These are phyloP conservation scores for Chaitophorus viminalis DNA, from an alignment of 2,888 invertebrate genomes.

Conservation along the genomic window DNA sequence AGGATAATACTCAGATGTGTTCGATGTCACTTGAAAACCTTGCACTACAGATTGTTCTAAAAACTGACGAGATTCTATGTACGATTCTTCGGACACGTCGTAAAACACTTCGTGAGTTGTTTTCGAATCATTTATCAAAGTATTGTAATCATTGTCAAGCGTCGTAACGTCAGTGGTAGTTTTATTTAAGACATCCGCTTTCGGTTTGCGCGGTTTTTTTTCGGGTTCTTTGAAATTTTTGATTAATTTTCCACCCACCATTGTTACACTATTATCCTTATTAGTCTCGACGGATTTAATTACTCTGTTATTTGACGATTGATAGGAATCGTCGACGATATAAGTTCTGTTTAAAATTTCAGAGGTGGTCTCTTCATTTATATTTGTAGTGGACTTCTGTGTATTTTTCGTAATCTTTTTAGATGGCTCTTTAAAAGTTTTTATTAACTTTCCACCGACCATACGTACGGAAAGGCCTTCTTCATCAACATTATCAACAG, in stretches of 20 bases:
- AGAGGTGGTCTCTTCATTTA: neutral
- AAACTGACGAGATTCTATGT: conserved; percentile 38
- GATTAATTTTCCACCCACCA: conserved; percentile 64
- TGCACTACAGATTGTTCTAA: conserved; percentile 44
- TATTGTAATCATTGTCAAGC: neutral
- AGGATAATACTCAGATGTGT: conserved; percentile 42
- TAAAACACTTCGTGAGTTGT: neutral
- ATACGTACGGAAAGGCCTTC: conserved; percentile 52
- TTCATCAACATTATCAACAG: conserved; percentile 1
- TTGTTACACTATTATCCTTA: conserved; percentile 25
- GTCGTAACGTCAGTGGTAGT: neutral
- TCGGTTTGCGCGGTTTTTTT: neutral
- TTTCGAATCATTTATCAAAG: neutral
- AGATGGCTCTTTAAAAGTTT: conserved; percentile 40
- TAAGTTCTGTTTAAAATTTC: conserved; percentile 29
- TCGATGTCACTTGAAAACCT: conserved; percentile 43
- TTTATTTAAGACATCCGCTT: neutral
- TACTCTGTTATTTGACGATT: neutral
- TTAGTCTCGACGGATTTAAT: conserved; percentile 34
- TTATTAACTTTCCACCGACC: conserved; percentile 63
- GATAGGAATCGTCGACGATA: neutral
- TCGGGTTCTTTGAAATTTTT: conserved; percentile 48
- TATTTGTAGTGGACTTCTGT: neutral
- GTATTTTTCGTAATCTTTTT: neutral
- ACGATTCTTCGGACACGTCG: conserved; percentile 36